Evolutionary conservation across 2,797 vertebrate genomes (phyloP), one percentile per base, ranked within the genome.

Genomic region (Craterocephalus amniculus): DNA sequence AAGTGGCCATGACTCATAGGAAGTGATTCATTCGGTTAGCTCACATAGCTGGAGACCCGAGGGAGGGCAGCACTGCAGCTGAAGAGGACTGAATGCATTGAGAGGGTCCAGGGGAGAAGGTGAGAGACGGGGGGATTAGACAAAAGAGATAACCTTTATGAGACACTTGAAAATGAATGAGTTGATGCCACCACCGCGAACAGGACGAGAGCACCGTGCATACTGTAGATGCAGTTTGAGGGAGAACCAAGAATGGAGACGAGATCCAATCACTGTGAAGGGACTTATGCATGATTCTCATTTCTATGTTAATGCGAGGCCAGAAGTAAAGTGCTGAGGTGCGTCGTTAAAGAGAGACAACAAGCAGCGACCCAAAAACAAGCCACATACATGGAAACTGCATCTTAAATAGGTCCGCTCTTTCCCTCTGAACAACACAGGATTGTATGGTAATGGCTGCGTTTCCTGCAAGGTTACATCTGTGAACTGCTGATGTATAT

Each of bases 221-320:
- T 32, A 45, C 31, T 54, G 29, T 43, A 36, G 60, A 52, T 45
- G 26, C 27, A 0, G 63, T 32, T 20, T 24, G 35, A 58, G 60
- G 20, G 11, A 35, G 32, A 60, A 10, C 24, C 26, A n/a, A n/a
- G 66, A 74, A 43, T 1, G 43, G 55, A 61, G 65, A 57, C 13
- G 43, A 56, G 36, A 60, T 6, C n/a, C 75, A 84, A 90, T 92
- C 67, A 8, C 68, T 29, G 56, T 78, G 74, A 64, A 83, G 80
- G 72, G 90, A 91, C 88, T 93, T 92, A 76, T 81, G 72, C 92
- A 94, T 93, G 92, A 88, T 90, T 93, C 91, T 93, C 89, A 94
- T 94, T 94, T 93, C 88, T 93, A 93, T 94, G 93, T 85, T 90
- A 93, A 94, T 94, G 79, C 3, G 4, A 74, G 72, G 81, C 81